A percentile compares a stretch with the other conserved stretches of the same genome.
Conservation (phyloP, 2,888 invertebrate genomes). For the Drosophila sordidula region DNA sequence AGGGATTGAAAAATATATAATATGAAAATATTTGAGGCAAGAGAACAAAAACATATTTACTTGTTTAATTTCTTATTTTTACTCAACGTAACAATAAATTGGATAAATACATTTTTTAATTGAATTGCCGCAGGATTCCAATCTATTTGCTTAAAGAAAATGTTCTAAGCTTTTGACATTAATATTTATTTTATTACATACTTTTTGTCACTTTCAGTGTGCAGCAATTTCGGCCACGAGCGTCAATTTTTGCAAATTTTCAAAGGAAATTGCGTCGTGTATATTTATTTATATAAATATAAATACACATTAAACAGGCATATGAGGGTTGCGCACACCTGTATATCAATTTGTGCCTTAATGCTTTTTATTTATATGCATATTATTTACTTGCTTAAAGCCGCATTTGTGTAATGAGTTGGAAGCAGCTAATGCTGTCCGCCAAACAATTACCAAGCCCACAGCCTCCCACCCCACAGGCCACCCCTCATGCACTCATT, state of each 20-base stretch:
- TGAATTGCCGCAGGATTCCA: too few relatives aligned
- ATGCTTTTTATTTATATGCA: conserved; percentile 25
- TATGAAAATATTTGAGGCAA: too few relatives aligned
- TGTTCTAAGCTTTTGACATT: background rate
- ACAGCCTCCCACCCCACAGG: background rate
- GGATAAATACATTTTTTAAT: too few relatives aligned
- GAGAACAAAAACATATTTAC: too few relatives aligned
- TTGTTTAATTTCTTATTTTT: too few relatives aligned
- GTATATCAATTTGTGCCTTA: conserved; percentile 4
- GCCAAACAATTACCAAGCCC: conserved; percentile 35
- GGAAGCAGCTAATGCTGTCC: conserved; percentile 67
- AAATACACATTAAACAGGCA: background rate
- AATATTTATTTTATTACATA: background rate
- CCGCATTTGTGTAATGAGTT: conserved; percentile 76
- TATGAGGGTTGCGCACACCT: conserved; percentile 2
- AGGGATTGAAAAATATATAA: background rate
- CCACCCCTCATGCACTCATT: conserved; percentile 16
- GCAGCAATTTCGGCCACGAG: background rate
- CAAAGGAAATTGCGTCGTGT: background rate
- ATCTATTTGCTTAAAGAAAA: background rate
- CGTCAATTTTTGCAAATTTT: background rate
- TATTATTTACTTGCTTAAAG: conserved; percentile 56
- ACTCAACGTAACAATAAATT: too few relatives aligned
- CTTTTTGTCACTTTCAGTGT: background rate
- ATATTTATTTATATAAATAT: background rate